A percentile compares a stretch with the other conserved stretches of the same genome.
Evolutionary conservation across 1,140 invertebrate species (phyloP).

Genomic region (Zaprionus kolodkinae): DNA sequence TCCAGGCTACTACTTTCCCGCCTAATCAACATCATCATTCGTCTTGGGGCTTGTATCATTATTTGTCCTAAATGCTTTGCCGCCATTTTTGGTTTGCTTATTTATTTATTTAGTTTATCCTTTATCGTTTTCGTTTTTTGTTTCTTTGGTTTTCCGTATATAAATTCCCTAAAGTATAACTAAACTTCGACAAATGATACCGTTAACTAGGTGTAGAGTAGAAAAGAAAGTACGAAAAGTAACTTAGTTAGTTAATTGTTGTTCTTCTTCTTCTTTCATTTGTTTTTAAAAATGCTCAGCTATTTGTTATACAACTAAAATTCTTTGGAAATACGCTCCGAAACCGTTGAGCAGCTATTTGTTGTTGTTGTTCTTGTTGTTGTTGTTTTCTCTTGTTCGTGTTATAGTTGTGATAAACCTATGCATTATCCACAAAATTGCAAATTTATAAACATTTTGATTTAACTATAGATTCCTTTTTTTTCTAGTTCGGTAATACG

Average conservation of each 20-base stretch:
- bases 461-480: constrained; percentile 54
- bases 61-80: constrained; percentile 77
- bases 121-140: constrained; percentile 34
- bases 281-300: constrained; percentile 68
- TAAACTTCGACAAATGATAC: constrained; percentile 66
- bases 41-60: constrained; percentile 42
- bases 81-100: constrained; percentile 21
- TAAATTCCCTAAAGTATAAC: constrained; percentile 69
- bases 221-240: constrained; percentile 76
- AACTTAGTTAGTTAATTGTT: constrained; percentile 61
- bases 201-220: constrained; percentile 76
- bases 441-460: constrained; percentile 68
- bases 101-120: constrained; percentile 29
- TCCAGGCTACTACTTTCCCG: background rate
- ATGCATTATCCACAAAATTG: constrained; percentile 22
- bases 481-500: constrained; percentile 23
- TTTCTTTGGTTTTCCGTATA: constrained; percentile 63
- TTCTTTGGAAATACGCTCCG: constrained; percentile 83
- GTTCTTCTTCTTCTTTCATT: constrained; percentile 21
- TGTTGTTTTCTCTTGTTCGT: constrained; percentile 23
- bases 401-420: constrained; percentile 43
- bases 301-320: constrained; percentile 76
- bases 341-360: constrained; percentile 83
- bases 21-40: background rate
- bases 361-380: constrained; percentile 55